These are phyloP conservation scores for Melanocharis versteri DNA, from an alignment of 2,113 vertebrate genomes.

Conservation along the genomic window DNA sequence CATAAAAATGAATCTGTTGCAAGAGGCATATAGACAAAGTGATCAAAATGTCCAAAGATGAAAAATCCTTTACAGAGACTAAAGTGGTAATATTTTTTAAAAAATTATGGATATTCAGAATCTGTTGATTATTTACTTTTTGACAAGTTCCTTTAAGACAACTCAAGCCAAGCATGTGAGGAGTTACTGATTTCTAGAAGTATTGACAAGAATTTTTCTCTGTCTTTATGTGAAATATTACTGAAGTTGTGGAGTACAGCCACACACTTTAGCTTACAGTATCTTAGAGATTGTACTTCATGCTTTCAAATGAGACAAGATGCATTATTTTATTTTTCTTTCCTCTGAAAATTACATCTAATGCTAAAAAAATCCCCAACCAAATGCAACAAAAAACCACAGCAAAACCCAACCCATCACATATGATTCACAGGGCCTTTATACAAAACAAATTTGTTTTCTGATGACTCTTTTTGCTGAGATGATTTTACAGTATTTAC, in stretches of 20 bases:
- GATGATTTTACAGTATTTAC: neutral
- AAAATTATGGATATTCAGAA: neutral
- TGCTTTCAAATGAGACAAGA: neutral
- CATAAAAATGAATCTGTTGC: neutral
- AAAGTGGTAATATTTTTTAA: neutral
- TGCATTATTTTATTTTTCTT: neutral
- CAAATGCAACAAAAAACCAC: accelerated
- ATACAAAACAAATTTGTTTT: neutral
- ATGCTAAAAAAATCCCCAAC: neutral
- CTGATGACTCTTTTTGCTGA: neutral
- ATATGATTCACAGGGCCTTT: neutral
- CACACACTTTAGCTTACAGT: neutral
- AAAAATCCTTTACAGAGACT: neutral
- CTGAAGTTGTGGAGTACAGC: neutral
- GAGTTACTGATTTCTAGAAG: neutral
- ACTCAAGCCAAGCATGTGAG: neutral
- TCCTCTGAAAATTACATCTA: neutral
- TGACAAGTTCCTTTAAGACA: neutral
- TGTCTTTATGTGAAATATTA: neutral
- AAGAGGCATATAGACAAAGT: neutral
- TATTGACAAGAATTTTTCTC: neutral
- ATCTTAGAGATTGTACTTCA: neutral
- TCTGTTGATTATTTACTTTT: neutral
- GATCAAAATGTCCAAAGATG: neutral
- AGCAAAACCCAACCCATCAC: neutral